phyloP scores from a whole-genome alignment of 2,888 invertebrate species.

The Synergus umbraculus region DNA sequence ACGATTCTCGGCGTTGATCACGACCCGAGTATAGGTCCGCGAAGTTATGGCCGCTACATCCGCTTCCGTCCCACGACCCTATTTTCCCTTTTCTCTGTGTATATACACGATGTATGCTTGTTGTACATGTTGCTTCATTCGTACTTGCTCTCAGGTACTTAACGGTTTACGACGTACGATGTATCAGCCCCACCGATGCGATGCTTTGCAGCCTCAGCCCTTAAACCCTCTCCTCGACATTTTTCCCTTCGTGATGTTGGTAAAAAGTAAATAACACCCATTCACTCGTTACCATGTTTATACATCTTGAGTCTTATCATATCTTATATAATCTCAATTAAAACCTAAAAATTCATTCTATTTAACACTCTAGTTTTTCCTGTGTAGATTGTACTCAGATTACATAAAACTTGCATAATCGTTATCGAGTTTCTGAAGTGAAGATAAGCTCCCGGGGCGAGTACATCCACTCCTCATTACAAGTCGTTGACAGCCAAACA shows the following conservation, averaged over 20 bases:
- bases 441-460: slow-evolving; percentile 36
- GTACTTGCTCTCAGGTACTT: slow-evolving; percentile 70
- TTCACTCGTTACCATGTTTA: neutral
- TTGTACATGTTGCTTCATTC: slow-evolving; percentile 60
- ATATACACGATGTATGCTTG: slow-evolving; percentile 45
- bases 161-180: slow-evolving; percentile 73
- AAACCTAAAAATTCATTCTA: too few species aligned
- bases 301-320: neutral
- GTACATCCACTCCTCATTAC: slow-evolving; percentile 22
- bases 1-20: slow-evolving; percentile 36
- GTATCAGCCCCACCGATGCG: slow-evolving; percentile 65
- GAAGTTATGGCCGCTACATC: slow-evolving; percentile 73
- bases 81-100: slow-evolving; percentile 63
- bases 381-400: neutral
- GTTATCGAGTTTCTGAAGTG: slow-evolving; percentile 19
- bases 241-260: slow-evolving; percentile 38
- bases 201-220: slow-evolving; percentile 47
- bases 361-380: too few species aligned
- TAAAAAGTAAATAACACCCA: slow-evolving; percentile 12
- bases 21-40: slow-evolving; percentile 57
- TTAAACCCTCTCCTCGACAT: slow-evolving; percentile 41
- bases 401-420: slow-evolving; percentile 25
- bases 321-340: too few species aligned
- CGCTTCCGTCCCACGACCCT: slow-evolving; percentile 76
- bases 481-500: slow-evolving; percentile 34